Percentiles rank a stretch among this genome's conserved stretches.
Conservation (phyloP, 1,140 invertebrate genomes). For the Drosophila melanogaster region Release_6_plus_ISO1_MT NT_033777.3:29169001-29169500, state of each 20-base stretch:
- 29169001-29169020: slow-evolving; percentile 92
- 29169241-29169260: slow-evolving; percentile 89
- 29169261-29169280: slow-evolving; percentile 89
- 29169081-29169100: slow-evolving; percentile 91
- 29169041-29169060: slow-evolving; percentile 90
- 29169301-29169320: slow-evolving; percentile 93
- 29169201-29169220: slow-evolving; percentile 91
- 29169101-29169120: slow-evolving; percentile 94
- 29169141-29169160: slow-evolving; percentile 90
- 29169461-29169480: slow-evolving; percentile 90
- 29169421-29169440: slow-evolving; percentile 91
- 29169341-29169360: neutral
- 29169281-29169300: slow-evolving; percentile 91
- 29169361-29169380: slow-evolving; percentile 87
- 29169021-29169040: slow-evolving; percentile 94
- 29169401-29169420: slow-evolving; percentile 91
- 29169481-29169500: slow-evolving; percentile 90
- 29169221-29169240: slow-evolving; percentile 89
- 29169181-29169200: slow-evolving; percentile 88
- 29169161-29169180: slow-evolving; percentile 88
- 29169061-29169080: slow-evolving; percentile 96
- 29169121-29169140: slow-evolving; percentile 93
- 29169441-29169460: slow-evolving; percentile 89
- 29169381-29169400: slow-evolving; percentile 94
- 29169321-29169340: slow-evolving; percentile 80